Evolutionary conservation across 2,797 vertebrate genomes (phyloP).

Genomic region (Tragelaphus eurycerus): DNA sequence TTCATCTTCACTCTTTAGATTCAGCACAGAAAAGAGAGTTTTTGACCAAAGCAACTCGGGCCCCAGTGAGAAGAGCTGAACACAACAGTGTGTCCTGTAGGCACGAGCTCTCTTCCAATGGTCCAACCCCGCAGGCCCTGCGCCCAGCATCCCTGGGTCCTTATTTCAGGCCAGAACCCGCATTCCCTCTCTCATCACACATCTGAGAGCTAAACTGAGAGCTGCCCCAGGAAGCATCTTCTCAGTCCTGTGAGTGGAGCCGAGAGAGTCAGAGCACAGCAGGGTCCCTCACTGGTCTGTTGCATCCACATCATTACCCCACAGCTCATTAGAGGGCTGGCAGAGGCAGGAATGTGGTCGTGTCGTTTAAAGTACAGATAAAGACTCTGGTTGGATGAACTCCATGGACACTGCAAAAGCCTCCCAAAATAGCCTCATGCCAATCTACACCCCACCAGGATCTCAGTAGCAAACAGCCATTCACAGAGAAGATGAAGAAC

Average conservation of each 20-base stretch:
- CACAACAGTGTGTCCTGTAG: too few relatives aligned
- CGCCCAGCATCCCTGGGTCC: background rate
- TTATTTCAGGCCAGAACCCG: background rate
- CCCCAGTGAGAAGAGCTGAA: background rate
- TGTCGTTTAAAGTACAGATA: background rate
- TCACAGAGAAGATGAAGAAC: background rate
- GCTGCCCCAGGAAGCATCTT: background rate
- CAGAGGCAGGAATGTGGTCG: background rate
- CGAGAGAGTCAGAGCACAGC: background rate
- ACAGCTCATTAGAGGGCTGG: background rate
- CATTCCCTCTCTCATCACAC: background rate
- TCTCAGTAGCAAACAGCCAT: conserved; percentile 46
- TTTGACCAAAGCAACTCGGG: background rate
- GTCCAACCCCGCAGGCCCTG: background rate
- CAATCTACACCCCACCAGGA: background rate
- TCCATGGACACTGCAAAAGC: conserved; percentile 45
- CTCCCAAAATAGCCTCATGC: conserved; percentile 47
- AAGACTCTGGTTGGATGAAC: conserved; percentile 11
- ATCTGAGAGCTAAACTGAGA: background rate
- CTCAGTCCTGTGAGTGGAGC: background rate
- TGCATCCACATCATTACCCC: background rate
- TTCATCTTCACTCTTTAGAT: background rate
- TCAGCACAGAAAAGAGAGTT: background rate
- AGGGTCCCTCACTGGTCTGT: background rate
- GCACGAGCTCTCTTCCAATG: background rate